Base-by-base conservation (phyloP, 92 coral and sea anemone species). In the Paramuricea clavata region DNA sequence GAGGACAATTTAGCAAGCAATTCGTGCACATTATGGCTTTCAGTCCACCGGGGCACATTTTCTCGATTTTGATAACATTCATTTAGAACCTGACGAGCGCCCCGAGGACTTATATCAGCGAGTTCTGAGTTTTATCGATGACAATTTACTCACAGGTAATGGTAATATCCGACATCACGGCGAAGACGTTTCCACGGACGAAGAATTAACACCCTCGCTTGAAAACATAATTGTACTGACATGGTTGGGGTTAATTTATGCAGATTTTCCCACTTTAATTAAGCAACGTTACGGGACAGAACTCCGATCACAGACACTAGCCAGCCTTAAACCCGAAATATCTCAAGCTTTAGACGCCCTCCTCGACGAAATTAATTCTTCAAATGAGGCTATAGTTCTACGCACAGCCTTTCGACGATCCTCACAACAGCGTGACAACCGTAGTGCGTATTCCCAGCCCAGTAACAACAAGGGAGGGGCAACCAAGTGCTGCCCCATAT, bases 371-470 rank as follows among this genome's bases (percentile, higher is more conserved):
- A 89, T 91, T 52, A 80, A 82, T 43, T 50, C 90, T 1, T 60
- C 85, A 34, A 89, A 92, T 54, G 94, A 92, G 16, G 90, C 94
- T 5, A 81, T 81, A 67, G 83, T 84, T 81, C 81, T 84, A 25
- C 88, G 84, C 60, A 84, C 94, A 1, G 69, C 69, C 17, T 61
- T 61, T 30, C 30, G 31, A 5, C 26, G 69, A 5, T 15, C 69
- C n/a, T n/a, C n/a, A 4, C 2, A 1, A 4, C 69, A 61, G 16
- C 30, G 31, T 13, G 69, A 61, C 2, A 4, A n/a, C n/a, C n/a
- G n/a, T n/a, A n/a, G n/a, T n/a, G n/a, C n/a, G n/a, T n/a, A 3
- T 30, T 10, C 69, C 30, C 5, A 61, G 16, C 28, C 31, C 15
- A 9, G 4, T 7, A 31, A 25, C 8, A 19, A 7, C 69, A 61